These are phyloP conservation scores for Elaphurus davidianus DNA, from an alignment of 2,113 vertebrate genomes.

Conservation along the genomic window DNA sequence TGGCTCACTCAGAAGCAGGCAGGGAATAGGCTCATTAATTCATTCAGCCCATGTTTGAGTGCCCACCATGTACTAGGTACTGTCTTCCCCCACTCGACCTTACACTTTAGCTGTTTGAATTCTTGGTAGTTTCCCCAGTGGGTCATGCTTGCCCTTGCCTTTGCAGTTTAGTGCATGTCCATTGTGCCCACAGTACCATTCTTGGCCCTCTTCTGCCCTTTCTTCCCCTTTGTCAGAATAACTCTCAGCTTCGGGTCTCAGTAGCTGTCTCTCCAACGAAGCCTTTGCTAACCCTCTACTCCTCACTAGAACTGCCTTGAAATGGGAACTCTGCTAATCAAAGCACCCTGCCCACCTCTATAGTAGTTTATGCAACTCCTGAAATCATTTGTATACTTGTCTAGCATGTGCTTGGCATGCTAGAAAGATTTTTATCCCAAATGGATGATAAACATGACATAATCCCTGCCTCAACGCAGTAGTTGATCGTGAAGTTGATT, in stretches of 20 bases:
- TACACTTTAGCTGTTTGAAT: neutral
- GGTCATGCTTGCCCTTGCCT: neutral
- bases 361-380: neutral
- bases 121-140: neutral
- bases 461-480: neutral
- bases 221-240: neutral
- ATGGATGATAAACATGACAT: neutral
- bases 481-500: neutral
- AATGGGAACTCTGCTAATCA: neutral
- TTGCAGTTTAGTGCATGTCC: neutral
- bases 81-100: neutral
- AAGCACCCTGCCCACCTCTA: neutral
- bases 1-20: neutral
- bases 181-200: neutral
- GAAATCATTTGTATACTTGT: neutral
- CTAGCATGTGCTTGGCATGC: neutral
- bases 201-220: neutral
- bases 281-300: neutral
- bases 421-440: neutral
- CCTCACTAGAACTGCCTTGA: neutral
- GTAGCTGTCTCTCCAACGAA: neutral
- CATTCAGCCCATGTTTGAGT: neutral
- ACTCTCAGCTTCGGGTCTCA: neutral
- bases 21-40: neutral
- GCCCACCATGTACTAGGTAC: fast-evolving